Conservation (phyloP, 1,140 invertebrate species). For the Caenorhabditis inopinata region DNA sequence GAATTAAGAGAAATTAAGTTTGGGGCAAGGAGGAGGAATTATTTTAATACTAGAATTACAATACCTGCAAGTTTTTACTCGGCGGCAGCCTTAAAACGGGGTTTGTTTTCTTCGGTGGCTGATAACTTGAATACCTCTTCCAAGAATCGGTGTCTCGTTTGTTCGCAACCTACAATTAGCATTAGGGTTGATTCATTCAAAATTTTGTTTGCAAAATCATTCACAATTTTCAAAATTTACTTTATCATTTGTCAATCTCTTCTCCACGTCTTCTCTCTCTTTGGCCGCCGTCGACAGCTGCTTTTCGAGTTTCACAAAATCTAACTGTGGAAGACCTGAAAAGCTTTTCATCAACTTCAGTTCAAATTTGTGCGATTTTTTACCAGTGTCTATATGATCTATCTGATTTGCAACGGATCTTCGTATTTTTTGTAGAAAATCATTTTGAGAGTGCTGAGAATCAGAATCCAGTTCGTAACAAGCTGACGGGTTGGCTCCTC, state of each 20-base stretch:
- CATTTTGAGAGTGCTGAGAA: not conserved
- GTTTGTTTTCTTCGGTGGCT: not conserved
- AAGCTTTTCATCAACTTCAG: not conserved
- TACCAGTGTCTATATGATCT: constrained; percentile 9
- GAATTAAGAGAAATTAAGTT: not conserved
- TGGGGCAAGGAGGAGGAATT: too few relatives aligned
- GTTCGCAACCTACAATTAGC: not conserved
- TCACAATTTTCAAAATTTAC: not conserved
- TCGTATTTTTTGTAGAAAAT: not conserved
- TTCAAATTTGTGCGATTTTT: not conserved
- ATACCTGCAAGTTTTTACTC: not conserved
- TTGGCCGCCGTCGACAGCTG: constrained; percentile 35
- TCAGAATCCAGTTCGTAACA: not conserved
- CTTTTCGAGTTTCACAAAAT: constrained; percentile 35
- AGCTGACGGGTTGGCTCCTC: too few relatives aligned
- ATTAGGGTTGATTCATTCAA: too few relatives aligned
- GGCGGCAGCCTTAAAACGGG: not conserved
- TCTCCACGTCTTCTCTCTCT: constrained; percentile 35
- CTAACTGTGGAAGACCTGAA: constrained; percentile 35
- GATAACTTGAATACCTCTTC: not conserved
- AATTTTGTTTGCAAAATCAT: too few relatives aligned
- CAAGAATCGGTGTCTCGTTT: not conserved
- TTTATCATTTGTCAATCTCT: not conserved
- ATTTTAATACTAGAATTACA: not conserved
- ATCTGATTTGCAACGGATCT: not conserved